Evolutionary conservation across 2,797 vertebrate species (phyloP), one percentile per base, ranked within the genome.

Genomic region (Anguilla marmorata): DNA sequence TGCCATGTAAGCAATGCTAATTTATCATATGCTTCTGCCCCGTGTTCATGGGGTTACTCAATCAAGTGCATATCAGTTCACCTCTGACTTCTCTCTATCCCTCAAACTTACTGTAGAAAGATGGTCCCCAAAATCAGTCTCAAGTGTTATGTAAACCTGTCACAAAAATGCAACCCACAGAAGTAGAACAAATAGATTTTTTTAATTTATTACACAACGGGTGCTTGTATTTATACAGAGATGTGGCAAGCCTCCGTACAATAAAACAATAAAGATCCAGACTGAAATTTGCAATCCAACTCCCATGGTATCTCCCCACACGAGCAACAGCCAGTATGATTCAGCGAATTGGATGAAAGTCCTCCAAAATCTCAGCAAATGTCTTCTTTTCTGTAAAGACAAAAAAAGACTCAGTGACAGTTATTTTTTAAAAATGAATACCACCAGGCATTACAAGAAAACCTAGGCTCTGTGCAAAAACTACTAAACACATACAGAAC

Each of bases 261-360:
- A 82, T 82, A 50, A n/a, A 16, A 82, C 45, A 14, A 7, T 76
- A 16, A 82, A 82, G 21, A 50, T 48, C 19, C 79, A n/a, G 41
- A 48, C 79, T 48, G 79, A 21, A 27, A 14, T 33, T 52, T 66
- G 60, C 2, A 85, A 48, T 48, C 86, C 83, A 56, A 86, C 86
- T 88, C 84, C 87, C 84, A 66, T 87, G 37, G 69, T 69, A 83
- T 21, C 5, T 80, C 76, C 83, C 87, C 84, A 48, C 41, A n/a
- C 84, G 87, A 9, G 45, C 85, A 24, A 33, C 83, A 82, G 84
- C 48, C 9, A 16, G 14, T 2, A 80, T 89, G n/a, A 37, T 86
- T 97, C 94, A 99, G 91, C 96, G 97, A 33, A 98, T 2, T 0
- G 98, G 97, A 91, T 92, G 0, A 92, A 98, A 99, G 9, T 96